Evolutionary conservation across 2,888 invertebrate species (phyloP), one percentile per base, ranked within the genome.

Genomic region (Melitaea athalia): DNA sequence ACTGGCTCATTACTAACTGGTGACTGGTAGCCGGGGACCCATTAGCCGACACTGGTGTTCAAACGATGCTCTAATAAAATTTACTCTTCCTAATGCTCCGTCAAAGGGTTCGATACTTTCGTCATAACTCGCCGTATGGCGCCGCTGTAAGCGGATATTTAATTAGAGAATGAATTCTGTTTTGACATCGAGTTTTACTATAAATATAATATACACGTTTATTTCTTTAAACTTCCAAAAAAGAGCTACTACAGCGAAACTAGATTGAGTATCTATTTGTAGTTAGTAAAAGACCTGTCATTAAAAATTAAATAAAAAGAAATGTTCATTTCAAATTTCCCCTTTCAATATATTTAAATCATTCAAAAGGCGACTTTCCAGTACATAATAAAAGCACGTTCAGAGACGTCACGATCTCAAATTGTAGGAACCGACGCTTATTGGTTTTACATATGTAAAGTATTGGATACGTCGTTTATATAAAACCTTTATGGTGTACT

Each of bases 31-130:
- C 69, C 59, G 69, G 67, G 62, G 69, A 24, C 67, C 70, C 61
- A 72, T 74, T 74, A 74, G 55, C 59, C 59, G 50, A 52, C 64
- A 70, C 68, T 66, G 64, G 67, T 63, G 64, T 65, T 72, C 71
- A 74, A 72, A 74, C 69, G 67, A 53, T 65, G 33, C 17, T 64
- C 68, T 76, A 77, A 78, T 77, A 69, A 71, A 71, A 77, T 78
- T 76, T 72, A 68, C 69, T 62, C 73, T 67, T 63, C 15, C 17
- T 53, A 73, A 72, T 75, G 70, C 72, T 62, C 64, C 57, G 66
- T 74, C 76, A 78, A 77, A 75, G 76, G 70, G 55, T 17, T 53
- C 57, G 59, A 50, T 72, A 67, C 64, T 69, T 67, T 72, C 64
- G 60, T 66, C 60, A 59, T 68, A 68, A 64, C 61, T 68, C 59